Conservation (phyloP, 1,140 invertebrate genomes). For the Steinernema khuongi region DNA sequence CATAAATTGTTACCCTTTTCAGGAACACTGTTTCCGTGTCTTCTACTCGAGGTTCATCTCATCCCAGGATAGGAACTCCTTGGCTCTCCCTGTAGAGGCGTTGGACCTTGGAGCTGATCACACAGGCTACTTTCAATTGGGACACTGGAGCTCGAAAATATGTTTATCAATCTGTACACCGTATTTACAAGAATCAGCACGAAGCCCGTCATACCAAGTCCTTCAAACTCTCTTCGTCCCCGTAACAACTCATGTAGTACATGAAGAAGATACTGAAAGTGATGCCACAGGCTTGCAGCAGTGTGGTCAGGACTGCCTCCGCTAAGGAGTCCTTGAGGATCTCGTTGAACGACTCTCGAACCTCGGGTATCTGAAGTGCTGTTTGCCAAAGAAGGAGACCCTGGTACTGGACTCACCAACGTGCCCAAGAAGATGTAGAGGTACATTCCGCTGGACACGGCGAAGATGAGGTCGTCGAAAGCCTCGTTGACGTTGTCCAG, state of each 20-base stretch:
- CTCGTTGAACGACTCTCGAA: conserved; percentile 49
- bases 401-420: conserved; percentile 35
- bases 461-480: conserved; percentile 50
- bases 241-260: conserved; percentile 37
- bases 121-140: not conserved
- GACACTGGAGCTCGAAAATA: not conserved
- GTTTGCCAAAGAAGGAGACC: not conserved
- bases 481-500: conserved; percentile 49
- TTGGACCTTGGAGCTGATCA: too few relatives aligned
- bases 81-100: too few relatives aligned
- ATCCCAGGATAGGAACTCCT: too few relatives aligned
- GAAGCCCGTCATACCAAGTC: not conserved
- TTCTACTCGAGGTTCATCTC: too few relatives aligned
- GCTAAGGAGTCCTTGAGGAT: conserved; percentile 32
- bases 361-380: conserved; percentile 51
- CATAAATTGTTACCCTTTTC: too few relatives aligned
- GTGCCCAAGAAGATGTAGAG: conserved; percentile 53
- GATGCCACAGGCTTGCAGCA: conserved; percentile 44
- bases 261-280: conserved; percentile 40
- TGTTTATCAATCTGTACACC: not conserved
- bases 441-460: conserved; percentile 54
- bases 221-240: conserved; percentile 24
- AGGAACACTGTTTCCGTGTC: too few relatives aligned
- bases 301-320: conserved; percentile 36
- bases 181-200: not conserved